phyloP scores from a whole-genome alignment of 2,888 invertebrate genomes.

The Empis livida region DNA sequence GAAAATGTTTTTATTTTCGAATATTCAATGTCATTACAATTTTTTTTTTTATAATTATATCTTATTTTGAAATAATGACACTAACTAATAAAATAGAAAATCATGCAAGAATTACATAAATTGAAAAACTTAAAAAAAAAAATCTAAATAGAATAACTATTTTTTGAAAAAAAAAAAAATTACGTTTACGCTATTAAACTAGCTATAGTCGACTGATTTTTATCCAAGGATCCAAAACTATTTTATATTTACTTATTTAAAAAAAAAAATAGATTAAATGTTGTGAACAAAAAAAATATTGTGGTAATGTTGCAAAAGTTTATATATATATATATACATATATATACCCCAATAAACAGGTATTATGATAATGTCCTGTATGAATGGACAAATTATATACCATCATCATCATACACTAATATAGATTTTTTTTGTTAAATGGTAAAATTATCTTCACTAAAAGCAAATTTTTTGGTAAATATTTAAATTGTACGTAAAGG shows the following conservation, averaged over 20 bases:
- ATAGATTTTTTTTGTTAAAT: too few relatives aligned
- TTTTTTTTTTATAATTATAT: too few relatives aligned
- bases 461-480: too few relatives aligned
- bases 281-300: neutral
- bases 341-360: neutral
- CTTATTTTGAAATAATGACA: neutral
- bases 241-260: neutral
- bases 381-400: too few relatives aligned
- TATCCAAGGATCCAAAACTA: neutral
- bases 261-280: neutral
- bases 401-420: too few relatives aligned
- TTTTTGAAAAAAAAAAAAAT: neutral
- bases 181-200: neutral
- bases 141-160: neutral
- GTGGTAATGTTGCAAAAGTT: too few relatives aligned
- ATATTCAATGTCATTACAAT: too few relatives aligned
- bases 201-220: neutral
- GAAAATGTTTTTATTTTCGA: too few relatives aligned
- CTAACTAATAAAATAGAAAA: neutral
- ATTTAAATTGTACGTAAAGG: too few relatives aligned
- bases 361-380: too few relatives aligned
- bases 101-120: neutral
- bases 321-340: neutral
- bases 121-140: neutral
- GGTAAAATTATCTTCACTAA: too few relatives aligned